Conservation (phyloP, 2,113 vertebrate genomes). For the Bufo bufo region DNA sequence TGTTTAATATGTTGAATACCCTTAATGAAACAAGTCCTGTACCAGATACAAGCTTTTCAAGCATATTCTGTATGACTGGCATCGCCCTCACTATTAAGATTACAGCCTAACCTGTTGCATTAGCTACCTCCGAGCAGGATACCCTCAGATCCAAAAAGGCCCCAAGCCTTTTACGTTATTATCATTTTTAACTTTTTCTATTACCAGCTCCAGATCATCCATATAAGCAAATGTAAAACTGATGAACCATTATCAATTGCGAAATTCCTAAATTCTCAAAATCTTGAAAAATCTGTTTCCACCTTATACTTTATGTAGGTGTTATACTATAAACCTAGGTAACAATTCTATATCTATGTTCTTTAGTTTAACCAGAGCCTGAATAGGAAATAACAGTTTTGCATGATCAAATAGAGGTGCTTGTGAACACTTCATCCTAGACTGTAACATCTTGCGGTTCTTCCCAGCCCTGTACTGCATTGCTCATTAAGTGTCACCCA, state of each 20-base stretch:
- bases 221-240: background rate
- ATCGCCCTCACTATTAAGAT: background rate
- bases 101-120: background rate
- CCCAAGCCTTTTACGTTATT: background rate
- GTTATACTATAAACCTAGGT: background rate
- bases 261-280: background rate
- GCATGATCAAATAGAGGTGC: background rate
- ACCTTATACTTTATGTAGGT: background rate
- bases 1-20: background rate
- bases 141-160: background rate
- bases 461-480: conserved; percentile 4
- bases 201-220: background rate
- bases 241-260: background rate
- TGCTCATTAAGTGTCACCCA: conserved; percentile 5
- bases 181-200: background rate
- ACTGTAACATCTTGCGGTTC: background rate
- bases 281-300: background rate
- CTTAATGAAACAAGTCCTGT: background rate
- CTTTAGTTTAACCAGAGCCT: background rate
- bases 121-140: background rate
- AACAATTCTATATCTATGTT: background rate
- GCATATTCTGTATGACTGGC: background rate
- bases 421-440: background rate
- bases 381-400: background rate
- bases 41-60: background rate